A percentile compares a stretch with the other conserved stretches of the same genome.
Evolutionary conservation across 2,888 invertebrate genomes (phyloP).

Genomic region (Phasia obesa): DNA sequence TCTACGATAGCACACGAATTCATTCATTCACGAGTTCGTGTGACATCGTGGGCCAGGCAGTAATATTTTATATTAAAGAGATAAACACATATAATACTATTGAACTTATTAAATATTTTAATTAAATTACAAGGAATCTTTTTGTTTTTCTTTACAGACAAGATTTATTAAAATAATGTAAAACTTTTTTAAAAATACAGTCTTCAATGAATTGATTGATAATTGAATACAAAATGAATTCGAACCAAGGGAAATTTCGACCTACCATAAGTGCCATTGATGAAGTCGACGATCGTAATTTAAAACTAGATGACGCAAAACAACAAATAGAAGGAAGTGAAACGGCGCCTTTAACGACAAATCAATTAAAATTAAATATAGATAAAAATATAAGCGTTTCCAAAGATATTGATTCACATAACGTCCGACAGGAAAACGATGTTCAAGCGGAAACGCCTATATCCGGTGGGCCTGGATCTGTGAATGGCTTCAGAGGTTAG

Average conservation of each 20-base stretch:
- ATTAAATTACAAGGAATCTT: neutral
- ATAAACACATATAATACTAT: neutral
- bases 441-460: constrained; percentile 66
- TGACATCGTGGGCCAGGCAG: no score
- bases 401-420: constrained; percentile 77
- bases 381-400: constrained; percentile 75
- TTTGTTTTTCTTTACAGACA: constrained; percentile 8
- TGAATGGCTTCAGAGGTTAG: constrained; percentile 78
- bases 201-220: constrained; percentile 29
- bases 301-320: constrained; percentile 75
- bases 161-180: constrained; percentile 39
- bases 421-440: constrained; percentile 66
- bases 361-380: constrained; percentile 79
- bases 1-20: no score
- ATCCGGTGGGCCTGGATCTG: constrained; percentile 73
- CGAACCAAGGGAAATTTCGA: constrained; percentile 79
- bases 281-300: constrained; percentile 78
- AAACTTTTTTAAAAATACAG: constrained; percentile 20
- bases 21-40: no score
- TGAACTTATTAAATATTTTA: neutral
- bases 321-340: constrained; percentile 81
- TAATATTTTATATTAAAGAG: neutral
- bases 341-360: constrained; percentile 79
- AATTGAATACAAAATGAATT: constrained; percentile 73
- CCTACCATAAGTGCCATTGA: constrained; percentile 79